Evolutionary conservation across 2,113 vertebrate species (phyloP), one percentile per base, ranked within the genome.

Genomic region (Anguilla japonica): DNA sequence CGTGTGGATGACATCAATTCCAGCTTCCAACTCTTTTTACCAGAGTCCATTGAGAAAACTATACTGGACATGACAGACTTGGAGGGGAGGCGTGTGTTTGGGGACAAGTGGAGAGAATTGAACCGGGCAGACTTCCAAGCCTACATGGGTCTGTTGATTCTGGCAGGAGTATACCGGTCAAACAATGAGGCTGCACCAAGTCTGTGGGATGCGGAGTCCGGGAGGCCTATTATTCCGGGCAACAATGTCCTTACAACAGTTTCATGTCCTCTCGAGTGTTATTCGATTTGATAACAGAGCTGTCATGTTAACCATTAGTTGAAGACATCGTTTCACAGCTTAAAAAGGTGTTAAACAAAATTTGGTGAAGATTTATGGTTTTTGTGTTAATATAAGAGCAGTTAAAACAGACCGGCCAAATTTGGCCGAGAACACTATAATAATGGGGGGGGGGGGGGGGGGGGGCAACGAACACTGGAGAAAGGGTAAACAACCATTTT

Each of bases 31-130:
- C 57, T 88, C 18, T 79, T 88, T 78, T 13, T 85, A 60, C 2
- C 67, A 40, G 43, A 79, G 46, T 83, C 82, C 26, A 87, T 79
- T 50, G 41, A 85, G 40, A 34, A 8, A 60, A 87, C 79, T 63
- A 67, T 87, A 29, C 26, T 87, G 82, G 83, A 87, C 39, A 85
- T 85, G 87, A 85, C 83, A 60, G 85, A 85, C 67, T n/a, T 84
- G 83, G 83, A 87, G 46, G 87, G 87, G 20, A 82, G 63, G 39
- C 34, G 50, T 56, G 81, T 82, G 43, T 29, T 43, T 80, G 20
- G 53, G 14, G 86, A 83, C 15, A 67, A 26, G 18, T 87, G 81
- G 81, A 83, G n/a, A 29, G 60, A n/a, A 67, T 18, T 82, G 67
- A 43, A 84, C 67, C 57, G 16, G 56, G 67, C 40, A 34, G 60